Evolutionary conservation across 2,797 vertebrate genomes (phyloP), one percentile per base, ranked within the genome.

Genomic region (Pangasius larnaudii): DNA sequence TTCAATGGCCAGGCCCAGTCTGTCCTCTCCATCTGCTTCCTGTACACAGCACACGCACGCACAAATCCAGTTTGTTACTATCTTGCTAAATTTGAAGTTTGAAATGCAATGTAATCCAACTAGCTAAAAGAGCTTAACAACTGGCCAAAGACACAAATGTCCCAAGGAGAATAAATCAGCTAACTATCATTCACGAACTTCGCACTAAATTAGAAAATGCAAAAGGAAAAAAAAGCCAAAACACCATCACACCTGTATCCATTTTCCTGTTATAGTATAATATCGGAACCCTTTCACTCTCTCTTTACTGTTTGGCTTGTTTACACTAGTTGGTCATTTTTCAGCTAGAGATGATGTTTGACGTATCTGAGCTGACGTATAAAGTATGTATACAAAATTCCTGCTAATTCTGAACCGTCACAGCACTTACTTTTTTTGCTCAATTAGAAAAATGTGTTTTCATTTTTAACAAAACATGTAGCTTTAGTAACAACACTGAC

Each of bases 11-110:
- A 95, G 91, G 39, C 92, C 94, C 88, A 96, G 94, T 91, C 96
- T 96, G 94, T 98, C 97, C n/a, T 98, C 97, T 53, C 95, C 94
- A 90, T 97, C 97, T 19, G 94, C 94, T 93, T 99, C 98, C 98
- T 99, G 93, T 81, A 85, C 89, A 61, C 75, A 88, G 89, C 89
- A 92, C 71, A 91, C 22, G 88, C 39, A 88, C 22, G 61, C 27
- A 65, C 22, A 51, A n/a, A 16, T 19, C 30, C 30, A 36, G 30
- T 75, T 61, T 61, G 56, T 59, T 75, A 24, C 39, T 39, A 59
- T 8, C 56, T n/a, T 71, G 33, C 59, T 5, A 5, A 63, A 14
- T 63, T 63, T n/a, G 3, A 33, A 36, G 16, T 19, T 72, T 42
- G 39, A 53, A 39, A 72, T 39, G 30, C 65, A 80, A 81, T 18